Evolutionary conservation across 2,888 invertebrate species (phyloP).

Genomic region (Patella ulyssiponensis): DNA sequence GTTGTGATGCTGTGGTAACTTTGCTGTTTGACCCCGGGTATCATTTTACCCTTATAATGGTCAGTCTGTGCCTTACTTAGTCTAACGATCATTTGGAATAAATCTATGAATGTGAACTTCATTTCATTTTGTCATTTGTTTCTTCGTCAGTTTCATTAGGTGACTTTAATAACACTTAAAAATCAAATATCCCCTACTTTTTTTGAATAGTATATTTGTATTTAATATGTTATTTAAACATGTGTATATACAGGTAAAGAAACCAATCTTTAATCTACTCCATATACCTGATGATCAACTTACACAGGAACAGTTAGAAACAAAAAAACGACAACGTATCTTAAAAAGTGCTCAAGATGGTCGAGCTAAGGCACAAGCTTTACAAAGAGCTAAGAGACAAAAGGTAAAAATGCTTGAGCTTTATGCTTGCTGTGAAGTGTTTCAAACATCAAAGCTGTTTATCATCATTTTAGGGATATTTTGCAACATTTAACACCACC

Average conservation of each 20-base stretch:
- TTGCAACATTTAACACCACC: too few relatives aligned
- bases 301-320: slow-evolving; percentile 69
- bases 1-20: too few relatives aligned
- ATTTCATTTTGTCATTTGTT: too few relatives aligned
- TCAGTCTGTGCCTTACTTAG: too few relatives aligned
- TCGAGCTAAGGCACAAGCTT: slow-evolving; percentile 52
- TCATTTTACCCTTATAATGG: too few relatives aligned
- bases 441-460: not conserved
- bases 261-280: slow-evolving; percentile 58
- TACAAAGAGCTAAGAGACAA: slow-evolving; percentile 60
- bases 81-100: too few relatives aligned
- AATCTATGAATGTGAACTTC: too few relatives aligned
- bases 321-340: slow-evolving; percentile 74
- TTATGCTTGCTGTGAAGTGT: not conserved
- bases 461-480: not conserved
- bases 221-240: not conserved
- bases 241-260: slow-evolving; percentile 38
- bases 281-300: slow-evolving; percentile 66
- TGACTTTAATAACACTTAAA: too few relatives aligned
- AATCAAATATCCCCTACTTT: too few relatives aligned
- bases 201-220: not conserved
- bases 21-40: too few relatives aligned
- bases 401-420: slow-evolving; percentile 43
- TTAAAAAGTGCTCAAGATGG: slow-evolving; percentile 64
- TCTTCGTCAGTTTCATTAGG: too few relatives aligned